Base-by-base conservation (phyloP, 2,797 vertebrate species). In the Chromobotia macracanthus region DNA sequence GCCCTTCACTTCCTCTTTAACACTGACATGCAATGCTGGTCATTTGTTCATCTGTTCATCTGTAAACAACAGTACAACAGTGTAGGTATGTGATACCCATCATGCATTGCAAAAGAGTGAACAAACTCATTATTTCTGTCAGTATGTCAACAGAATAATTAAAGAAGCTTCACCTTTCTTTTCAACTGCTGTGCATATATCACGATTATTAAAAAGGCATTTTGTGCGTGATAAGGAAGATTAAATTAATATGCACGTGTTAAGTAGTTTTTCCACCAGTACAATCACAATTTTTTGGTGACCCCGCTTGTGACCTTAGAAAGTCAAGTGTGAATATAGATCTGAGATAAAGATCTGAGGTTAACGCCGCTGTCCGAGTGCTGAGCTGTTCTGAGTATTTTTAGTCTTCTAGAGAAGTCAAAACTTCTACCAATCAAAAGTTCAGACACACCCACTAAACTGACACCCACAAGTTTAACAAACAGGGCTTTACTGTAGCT, bases 151-250 rank as follows among this genome's bases (percentile, higher is more conserved):
- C 65, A 53, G 74, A 61, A 83, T 61, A 50, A 67, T 65, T 67
- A 61, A 60, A 67, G 76, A 65, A 35, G 79, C 68, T 31, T 67
- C 55, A 44, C 63, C 65, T 25, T 53, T 72, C 61, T 74, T 76
- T 81, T 79, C 75, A 75, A 72, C 53, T 68, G 75, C 75, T 71
- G 23, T 61, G 5, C 21, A 46, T 55, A 66, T n/a, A n/a, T n/a
- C n/a, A n/a, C n/a, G n/a, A n/a, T n/a, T n/a, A n/a, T n/a, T n/a
- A n/a, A n/a, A n/a, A n/a, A n/a, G n/a, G n/a, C n/a, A n/a, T n/a
- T n/a, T n/a, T n/a, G n/a, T n/a, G n/a, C n/a, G n/a, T n/a, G n/a
- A n/a, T n/a, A n/a, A n/a, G n/a, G n/a, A n/a, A n/a, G n/a, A n/a
- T n/a, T n/a, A n/a, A n/a, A n/a, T n/a, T n/a, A n/a, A n/a, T n/a